Evolutionary conservation across 2,888 invertebrate species (phyloP).

Genomic region (Limnephilus auricula): DNA sequence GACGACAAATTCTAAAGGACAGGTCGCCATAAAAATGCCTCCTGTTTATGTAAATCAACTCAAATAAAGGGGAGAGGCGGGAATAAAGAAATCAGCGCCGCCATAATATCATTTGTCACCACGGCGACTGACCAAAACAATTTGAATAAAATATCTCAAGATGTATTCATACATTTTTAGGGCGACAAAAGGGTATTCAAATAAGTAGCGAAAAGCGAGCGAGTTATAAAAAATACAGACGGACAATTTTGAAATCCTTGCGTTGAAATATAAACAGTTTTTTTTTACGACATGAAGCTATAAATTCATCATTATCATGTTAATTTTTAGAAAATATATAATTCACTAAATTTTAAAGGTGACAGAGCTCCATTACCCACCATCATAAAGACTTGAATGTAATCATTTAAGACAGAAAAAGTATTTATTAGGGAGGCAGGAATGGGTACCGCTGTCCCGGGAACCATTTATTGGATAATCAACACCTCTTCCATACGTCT

Average conservation of each 20-base stretch:
- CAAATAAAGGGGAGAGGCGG: constrained; percentile 25
- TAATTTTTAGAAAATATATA: no score
- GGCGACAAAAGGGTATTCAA: constrained; percentile 45
- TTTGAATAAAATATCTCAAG: constrained; percentile 65
- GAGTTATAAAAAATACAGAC: not conserved
- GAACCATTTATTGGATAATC: no score
- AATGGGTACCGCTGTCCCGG: no score
- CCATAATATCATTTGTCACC: constrained; percentile 65
- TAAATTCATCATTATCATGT: no score
- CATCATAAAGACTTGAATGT: no score
- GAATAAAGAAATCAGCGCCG: constrained; percentile 52
- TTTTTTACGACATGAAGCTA: no score
- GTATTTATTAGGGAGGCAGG: no score
- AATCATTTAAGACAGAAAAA: no score
- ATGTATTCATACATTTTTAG: constrained; percentile 63
- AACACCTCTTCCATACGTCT: no score
- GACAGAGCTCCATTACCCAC: no score
- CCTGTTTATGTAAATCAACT: constrained; percentile 59
- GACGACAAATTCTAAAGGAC: constrained; percentile 30
- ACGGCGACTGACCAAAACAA: constrained; percentile 65
- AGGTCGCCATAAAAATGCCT: constrained; percentile 47
- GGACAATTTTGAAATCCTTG: not conserved
- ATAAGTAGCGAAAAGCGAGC: not conserved
- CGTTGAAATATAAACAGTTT: not conserved
- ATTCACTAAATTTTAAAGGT: no score